Evolutionary conservation across 2,113 vertebrate species (phyloP).

Genomic region (Pelecanus crispus): DNA sequence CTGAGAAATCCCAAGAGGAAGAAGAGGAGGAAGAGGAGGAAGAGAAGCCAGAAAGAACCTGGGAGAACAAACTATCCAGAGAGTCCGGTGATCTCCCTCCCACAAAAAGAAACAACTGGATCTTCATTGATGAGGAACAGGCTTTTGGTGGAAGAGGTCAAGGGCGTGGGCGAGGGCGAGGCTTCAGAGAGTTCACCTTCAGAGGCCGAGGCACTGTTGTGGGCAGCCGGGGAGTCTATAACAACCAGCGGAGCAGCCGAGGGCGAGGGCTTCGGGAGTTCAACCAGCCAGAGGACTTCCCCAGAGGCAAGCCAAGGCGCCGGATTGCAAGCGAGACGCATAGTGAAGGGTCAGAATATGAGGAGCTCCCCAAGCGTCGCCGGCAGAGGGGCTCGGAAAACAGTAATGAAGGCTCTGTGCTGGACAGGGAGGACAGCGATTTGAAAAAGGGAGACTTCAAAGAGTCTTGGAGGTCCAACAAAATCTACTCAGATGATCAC

Average conservation of each 20-base stretch:
- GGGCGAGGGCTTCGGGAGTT: conserved; percentile 83
- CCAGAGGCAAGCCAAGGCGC: conserved; percentile 85
- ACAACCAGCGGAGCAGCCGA: conserved; percentile 73
- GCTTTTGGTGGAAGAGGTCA: conserved; percentile 89
- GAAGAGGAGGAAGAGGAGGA: conserved; percentile 74
- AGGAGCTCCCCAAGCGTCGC: conserved; percentile 92
- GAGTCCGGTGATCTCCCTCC: conserved; percentile 77
- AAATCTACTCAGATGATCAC: conserved; percentile 86
- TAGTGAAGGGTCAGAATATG: conserved; percentile 94
- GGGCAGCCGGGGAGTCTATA: conserved; percentile 51
- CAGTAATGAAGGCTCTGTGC: conserved; percentile 64
- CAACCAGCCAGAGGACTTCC: conserved; percentile 81
- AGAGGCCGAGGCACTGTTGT: conserved; percentile 73
- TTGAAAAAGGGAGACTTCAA: conserved; percentile 79
- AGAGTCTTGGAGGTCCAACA: conserved; percentile 94
- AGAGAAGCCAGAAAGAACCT: conserved; percentile 74
- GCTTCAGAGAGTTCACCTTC: conserved; percentile 89
- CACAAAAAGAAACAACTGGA: conserved; percentile 92
- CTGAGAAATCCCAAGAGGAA: conserved; percentile 75
- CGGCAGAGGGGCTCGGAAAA: conserved; percentile 85
- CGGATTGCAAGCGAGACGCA: conserved; percentile 92
- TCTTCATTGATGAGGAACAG: conserved; percentile 96
- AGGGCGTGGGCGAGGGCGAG: conserved; percentile 82
- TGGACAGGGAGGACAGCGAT: conserved; percentile 72
- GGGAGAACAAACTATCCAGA: conserved; percentile 76